A percentile compares a stretch with the other conserved stretches of the same genome.
These are phyloP conservation scores for Horisme vitalbata DNA, from an alignment of 2,888 invertebrate genomes.

Conservation along the genomic window DNA sequence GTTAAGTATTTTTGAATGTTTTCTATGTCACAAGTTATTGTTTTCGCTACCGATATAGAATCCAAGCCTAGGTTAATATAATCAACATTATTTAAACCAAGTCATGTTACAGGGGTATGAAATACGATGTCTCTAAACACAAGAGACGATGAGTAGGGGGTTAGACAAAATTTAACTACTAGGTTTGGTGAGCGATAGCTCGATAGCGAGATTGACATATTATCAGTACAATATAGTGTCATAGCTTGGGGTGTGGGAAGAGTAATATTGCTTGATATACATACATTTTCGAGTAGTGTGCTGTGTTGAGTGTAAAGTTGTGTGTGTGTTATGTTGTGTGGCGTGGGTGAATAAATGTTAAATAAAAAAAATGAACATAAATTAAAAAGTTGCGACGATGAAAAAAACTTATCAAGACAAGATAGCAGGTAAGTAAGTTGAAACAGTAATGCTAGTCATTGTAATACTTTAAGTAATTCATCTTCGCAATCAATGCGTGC, in stretches of 20 bases:
- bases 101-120: neutral
- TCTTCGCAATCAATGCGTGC: conserved; percentile 10
- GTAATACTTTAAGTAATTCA: conserved; percentile 4
- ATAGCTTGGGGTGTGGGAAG: neutral
- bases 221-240: neutral
- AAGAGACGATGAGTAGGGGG: neutral
- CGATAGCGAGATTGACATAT: neutral
- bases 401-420: neutral
- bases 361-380: neutral
- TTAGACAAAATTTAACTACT: neutral
- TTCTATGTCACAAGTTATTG: conserved; percentile 1
- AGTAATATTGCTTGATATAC: neutral
- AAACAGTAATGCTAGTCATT: conserved; percentile 17
- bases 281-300: neutral
- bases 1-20: neutral
- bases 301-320: neutral
- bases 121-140: neutral
- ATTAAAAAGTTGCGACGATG: neutral
- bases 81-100: neutral
- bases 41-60: neutral
- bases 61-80: conserved; percentile 11
- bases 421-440: neutral
- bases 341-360: neutral
- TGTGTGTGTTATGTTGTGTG: too few species aligned
- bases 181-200: neutral